Percentiles rank a stretch among this genome's conserved stretches.
Evolutionary conservation across 2,888 invertebrate species (phyloP).

Genomic region (Junonia oenone): DNA sequence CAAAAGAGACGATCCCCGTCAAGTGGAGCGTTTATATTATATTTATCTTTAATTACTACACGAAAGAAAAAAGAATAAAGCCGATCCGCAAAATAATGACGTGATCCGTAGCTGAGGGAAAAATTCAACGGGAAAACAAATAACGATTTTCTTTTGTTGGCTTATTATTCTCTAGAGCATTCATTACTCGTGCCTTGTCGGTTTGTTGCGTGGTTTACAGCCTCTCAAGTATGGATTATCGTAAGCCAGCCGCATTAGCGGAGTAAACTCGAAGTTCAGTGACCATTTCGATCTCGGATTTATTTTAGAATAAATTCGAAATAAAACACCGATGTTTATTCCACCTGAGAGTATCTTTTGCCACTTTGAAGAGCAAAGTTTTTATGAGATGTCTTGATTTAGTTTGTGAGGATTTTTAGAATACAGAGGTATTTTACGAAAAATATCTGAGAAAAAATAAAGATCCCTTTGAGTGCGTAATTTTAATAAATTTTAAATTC

Average conservation of each 20-base stretch:
- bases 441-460: not conserved
- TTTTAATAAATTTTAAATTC: not conserved
- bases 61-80: constrained; percentile 45
- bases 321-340: constrained; percentile 24
- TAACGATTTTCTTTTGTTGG: constrained; percentile 76
- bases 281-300: constrained; percentile 25
- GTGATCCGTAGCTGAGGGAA: constrained; percentile 60
- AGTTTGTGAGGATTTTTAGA: constrained; percentile 4
- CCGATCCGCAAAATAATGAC: constrained; percentile 62
- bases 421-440: not conserved
- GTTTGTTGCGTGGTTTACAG: constrained; percentile 32
- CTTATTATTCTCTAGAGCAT: constrained; percentile 72
- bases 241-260: constrained; percentile 25
- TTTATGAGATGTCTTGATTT: constrained; percentile 18
- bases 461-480: not conserved
- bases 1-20: constrained; percentile 55
- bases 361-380: constrained; percentile 23
- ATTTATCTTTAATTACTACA: constrained; percentile 79
- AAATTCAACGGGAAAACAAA: constrained; percentile 66
- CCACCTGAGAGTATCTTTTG: constrained; percentile 22
- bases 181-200: constrained; percentile 63
- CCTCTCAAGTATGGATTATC: constrained; percentile 32
- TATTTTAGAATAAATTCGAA: constrained; percentile 23
- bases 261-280: constrained; percentile 28
- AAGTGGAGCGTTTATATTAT: constrained; percentile 74